Evolutionary conservation across 2,888 invertebrate genomes (phyloP), one percentile per base, ranked within the genome.

Genomic region (Macaria notata): DNA sequence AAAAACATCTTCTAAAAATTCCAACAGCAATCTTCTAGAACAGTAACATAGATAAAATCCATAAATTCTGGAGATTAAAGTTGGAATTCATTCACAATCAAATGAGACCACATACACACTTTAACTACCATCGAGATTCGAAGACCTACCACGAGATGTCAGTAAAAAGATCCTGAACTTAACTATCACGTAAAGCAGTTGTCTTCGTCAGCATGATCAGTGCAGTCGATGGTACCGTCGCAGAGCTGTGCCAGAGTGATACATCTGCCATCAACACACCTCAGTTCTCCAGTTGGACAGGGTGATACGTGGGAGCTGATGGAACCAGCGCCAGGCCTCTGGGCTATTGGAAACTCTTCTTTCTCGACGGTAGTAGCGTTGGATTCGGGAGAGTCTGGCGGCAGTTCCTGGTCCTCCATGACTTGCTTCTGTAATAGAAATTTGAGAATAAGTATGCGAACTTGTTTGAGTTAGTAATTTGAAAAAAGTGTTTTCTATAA

Each of bases 251-350:
- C 85, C 19, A 94, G 86, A 0, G 93, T 93, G 66, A 94, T 94
- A 75, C 94, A 94, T 59, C 93, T 86, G 31, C 94, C 94, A 71
- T 94, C 94, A 4, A 94, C 92, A 68, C 94, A 94, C 54, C 94
- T 90, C 49, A 94, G 78, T 67, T 94, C 93, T 0, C 92, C 91
- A 52, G 80, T 84, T 0, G 90, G 93, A 72, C 87, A 93, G 0
- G 92, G 91, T 0, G 92, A 92, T 1, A 82, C 77, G 67, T 90
- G 91, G 7, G 88, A 84, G 8, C 81, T 82, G 4, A 68, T 62
- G 3, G 73, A 70, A 0, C 61, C 63, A 1, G 44, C 9, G 19
- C 19, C 19, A n/a, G 49, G 49, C 3, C 46, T 5, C 30, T 30
- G 44, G n/a, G 29, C 50, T 29, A 44, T 36, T 1, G 42, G 31